These are phyloP conservation scores for Drosophila affinis DNA, from an alignment of 2,888 invertebrate genomes.

Conservation along the genomic window DNA sequence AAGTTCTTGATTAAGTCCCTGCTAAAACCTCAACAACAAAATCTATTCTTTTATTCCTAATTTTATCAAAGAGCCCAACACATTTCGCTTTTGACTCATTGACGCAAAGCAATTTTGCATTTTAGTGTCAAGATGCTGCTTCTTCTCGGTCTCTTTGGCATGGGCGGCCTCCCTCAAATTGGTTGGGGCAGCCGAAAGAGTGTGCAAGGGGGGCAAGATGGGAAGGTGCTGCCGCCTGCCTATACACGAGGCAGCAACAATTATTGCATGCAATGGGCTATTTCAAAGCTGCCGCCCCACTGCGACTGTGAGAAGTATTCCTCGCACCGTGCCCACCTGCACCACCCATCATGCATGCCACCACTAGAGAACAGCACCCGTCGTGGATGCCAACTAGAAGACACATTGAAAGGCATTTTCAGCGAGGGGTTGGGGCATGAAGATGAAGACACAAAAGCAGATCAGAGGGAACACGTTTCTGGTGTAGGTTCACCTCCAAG, in stretches of 20 bases:
- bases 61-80: conserved; percentile 51
- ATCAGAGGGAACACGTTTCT: conserved; percentile 24
- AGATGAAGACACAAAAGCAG: conserved; percentile 8
- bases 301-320: conserved; percentile 24
- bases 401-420: conserved; percentile 33
- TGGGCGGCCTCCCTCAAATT: conserved; percentile 25
- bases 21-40: background rate
- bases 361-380: conserved; percentile 4
- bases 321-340: conserved; percentile 19
- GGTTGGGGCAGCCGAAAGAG: conserved; percentile 1
- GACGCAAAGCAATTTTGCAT: conserved; percentile 79
- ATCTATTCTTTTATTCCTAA: conserved; percentile 25
- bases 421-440: background rate
- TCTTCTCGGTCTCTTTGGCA: conserved; percentile 38
- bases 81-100: conserved; percentile 72
- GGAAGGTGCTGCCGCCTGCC: conserved; percentile 18
- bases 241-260: conserved; percentile 72
- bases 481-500: background rate
- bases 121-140: conserved; percentile 76
- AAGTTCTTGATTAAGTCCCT: background rate
- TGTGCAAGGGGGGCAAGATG: background rate
- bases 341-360: conserved; percentile 13
- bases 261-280: conserved; percentile 78
- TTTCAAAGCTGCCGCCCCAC: conserved; percentile 55
- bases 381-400: conserved; percentile 30